phyloP scores from a whole-genome alignment of 2,797 vertebrate genomes.

The Coluber constrictor region DNA sequence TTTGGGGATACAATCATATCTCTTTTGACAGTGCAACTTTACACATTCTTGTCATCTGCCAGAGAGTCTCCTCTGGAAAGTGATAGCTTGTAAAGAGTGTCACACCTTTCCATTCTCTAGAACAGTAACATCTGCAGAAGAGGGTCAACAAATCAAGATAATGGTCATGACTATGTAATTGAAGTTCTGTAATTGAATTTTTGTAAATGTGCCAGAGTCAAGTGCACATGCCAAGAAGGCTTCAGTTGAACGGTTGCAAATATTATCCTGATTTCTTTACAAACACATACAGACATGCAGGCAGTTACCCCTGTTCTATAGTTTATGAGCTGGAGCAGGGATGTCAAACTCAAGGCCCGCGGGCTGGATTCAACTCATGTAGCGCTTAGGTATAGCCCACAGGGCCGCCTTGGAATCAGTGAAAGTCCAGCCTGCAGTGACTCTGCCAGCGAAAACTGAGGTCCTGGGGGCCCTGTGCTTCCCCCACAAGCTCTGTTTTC shows the following conservation, averaged over 20 bases:
- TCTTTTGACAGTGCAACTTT: not conserved
- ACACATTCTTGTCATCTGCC: not conserved
- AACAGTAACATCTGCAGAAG: not conserved
- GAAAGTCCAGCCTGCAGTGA: too few relatives aligned
- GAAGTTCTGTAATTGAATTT: not conserved
- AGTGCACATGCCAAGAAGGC: not conserved
- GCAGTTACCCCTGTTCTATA: not conserved
- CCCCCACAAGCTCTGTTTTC: too few relatives aligned
- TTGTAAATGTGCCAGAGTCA: not conserved
- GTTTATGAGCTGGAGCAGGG: not conserved
- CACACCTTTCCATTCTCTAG: not conserved
- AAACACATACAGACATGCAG: not conserved
- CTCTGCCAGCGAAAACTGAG: too few relatives aligned
- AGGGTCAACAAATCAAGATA: not conserved
- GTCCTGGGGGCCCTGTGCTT: too few relatives aligned
- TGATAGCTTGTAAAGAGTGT: not conserved
- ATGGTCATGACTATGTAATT: not conserved
- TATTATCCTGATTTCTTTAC: not conserved
- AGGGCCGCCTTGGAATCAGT: too few relatives aligned
- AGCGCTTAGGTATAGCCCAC: too few relatives aligned
- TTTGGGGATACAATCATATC: not conserved
- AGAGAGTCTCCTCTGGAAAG: not conserved
- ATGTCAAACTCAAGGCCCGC: too few relatives aligned
- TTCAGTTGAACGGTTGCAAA: not conserved
- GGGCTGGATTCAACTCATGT: rapidly evolving